Conservation (phyloP, 2,888 invertebrate species). For the Tetrapedia diversipes region DNA sequence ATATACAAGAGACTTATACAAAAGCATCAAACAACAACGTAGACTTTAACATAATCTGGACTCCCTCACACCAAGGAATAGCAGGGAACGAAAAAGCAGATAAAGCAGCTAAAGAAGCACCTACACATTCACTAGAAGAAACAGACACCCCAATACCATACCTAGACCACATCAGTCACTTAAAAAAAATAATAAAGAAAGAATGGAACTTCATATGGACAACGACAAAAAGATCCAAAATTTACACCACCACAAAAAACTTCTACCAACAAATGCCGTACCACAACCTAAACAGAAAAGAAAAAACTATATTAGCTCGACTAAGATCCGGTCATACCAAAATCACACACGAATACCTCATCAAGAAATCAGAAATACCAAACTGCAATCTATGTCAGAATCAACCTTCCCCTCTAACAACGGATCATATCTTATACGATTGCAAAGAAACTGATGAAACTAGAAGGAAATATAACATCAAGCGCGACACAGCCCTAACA, state of each 20-base stretch:
- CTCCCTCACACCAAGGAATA: conserved; percentile 6
- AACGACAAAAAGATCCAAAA: neutral
- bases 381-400: neutral
- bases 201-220: neutral
- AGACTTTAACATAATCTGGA: neutral
- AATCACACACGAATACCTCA: neutral
- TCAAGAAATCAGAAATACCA: neutral
- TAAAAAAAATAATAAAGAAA: neutral
- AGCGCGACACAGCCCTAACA: no score
- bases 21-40: neutral
- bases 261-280: neutral
- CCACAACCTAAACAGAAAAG: neutral
- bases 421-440: no score
- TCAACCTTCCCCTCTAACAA: no score
- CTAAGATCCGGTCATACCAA: neutral
- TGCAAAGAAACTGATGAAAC: no score
- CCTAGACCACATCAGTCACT: neutral
- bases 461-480: no score
- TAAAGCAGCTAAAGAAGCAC: neutral
- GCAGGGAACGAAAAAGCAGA: conserved; percentile 1
- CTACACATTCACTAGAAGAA: neutral
- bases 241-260: neutral
- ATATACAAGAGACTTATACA: neutral
- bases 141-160: no score
- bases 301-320: neutral